A percentile compares a stretch with the other conserved stretches of the same genome.
phyloP scores from a whole-genome alignment of 2,888 invertebrate genomes.

The Cheilosia vulpina region DNA sequence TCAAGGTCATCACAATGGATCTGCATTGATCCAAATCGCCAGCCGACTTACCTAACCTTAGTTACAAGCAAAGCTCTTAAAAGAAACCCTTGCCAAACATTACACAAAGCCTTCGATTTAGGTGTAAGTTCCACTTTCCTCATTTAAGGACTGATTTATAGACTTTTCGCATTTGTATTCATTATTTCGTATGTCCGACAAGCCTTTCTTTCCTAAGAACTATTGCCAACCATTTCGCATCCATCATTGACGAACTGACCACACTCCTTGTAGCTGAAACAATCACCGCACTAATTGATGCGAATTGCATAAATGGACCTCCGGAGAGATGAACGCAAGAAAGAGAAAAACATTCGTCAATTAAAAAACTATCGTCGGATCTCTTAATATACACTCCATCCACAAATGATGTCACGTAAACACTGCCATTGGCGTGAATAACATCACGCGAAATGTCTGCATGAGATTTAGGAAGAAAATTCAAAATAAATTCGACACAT shows the following conservation, averaged over 20 bases:
- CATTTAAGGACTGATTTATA: too few species aligned
- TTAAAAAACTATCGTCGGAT: slow-evolving; percentile 48
- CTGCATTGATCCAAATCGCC: too few species aligned
- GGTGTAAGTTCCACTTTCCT: too few species aligned
- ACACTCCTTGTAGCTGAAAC: slow-evolving; percentile 19
- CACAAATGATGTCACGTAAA: slow-evolving; percentile 44
- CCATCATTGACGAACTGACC: slow-evolving; percentile 26
- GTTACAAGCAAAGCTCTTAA: too few species aligned
- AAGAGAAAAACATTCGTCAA: slow-evolving; percentile 19
- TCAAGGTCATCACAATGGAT: too few species aligned
- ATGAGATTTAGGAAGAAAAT: slow-evolving; percentile 27
- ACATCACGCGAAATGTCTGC: slow-evolving; percentile 1
- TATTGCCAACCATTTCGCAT: slow-evolving; percentile 11
- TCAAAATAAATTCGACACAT: slow-evolving; percentile 47
- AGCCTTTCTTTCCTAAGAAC: too few species aligned
- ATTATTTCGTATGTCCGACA: too few species aligned
- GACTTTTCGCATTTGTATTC: too few species aligned
- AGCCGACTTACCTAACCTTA: too few species aligned
- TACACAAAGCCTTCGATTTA: too few species aligned
- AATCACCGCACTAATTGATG: slow-evolving; percentile 53
- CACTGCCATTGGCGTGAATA: slow-evolving; percentile 24
- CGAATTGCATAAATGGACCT: slow-evolving; percentile 32
- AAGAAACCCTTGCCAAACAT: too few species aligned
- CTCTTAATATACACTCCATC: slow-evolving; percentile 5
- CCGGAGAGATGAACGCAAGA: slow-evolving; percentile 11